phyloP scores from a whole-genome alignment of 1,140 invertebrate species.

The Plectus sambesii region DNA sequence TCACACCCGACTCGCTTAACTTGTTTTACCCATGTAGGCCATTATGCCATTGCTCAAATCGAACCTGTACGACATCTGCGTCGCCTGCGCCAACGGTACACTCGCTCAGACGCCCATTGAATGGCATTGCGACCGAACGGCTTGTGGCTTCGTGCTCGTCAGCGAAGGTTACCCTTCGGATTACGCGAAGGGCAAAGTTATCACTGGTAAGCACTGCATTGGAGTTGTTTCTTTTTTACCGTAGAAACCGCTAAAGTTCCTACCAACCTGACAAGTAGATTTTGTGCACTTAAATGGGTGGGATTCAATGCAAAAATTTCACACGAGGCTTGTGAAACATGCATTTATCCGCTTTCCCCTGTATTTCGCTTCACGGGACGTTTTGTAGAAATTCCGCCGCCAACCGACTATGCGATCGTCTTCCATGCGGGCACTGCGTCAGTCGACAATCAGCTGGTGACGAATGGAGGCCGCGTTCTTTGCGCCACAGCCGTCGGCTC shows the following conservation, averaged over 20 bases:
- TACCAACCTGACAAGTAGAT: no score
- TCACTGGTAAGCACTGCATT: constrained; percentile 53
- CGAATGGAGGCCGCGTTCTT: constrained; percentile 81
- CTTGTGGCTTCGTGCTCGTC: constrained; percentile 77
- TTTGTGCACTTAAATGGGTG: no score
- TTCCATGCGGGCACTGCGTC: constrained; percentile 57
- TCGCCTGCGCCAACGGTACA: constrained; percentile 64
- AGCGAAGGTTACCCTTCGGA: constrained; percentile 79
- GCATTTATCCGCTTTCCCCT: no score
- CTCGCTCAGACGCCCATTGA: constrained; percentile 55
- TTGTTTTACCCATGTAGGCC: constrained; percentile 50
- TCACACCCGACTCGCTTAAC: neutral
- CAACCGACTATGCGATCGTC: constrained; percentile 35
- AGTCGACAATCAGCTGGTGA: no score
- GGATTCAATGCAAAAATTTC: no score
- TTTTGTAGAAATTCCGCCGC: constrained; percentile 19
- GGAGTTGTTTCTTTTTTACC: no score
- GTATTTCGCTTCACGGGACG: no score
- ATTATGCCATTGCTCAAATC: constrained; percentile 63
- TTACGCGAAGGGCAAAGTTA: constrained; percentile 72
- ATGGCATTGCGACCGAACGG: constrained; percentile 59
- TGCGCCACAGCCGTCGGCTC: constrained; percentile 61
- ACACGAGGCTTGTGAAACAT: no score
- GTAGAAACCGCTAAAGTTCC: no score
- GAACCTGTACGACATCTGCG: constrained; percentile 69